A percentile compares a stretch with the other conserved stretches of the same genome.
Evolutionary conservation across 2,888 invertebrate genomes (phyloP).

Genomic region (Scaptomyza polygonia): DNA sequence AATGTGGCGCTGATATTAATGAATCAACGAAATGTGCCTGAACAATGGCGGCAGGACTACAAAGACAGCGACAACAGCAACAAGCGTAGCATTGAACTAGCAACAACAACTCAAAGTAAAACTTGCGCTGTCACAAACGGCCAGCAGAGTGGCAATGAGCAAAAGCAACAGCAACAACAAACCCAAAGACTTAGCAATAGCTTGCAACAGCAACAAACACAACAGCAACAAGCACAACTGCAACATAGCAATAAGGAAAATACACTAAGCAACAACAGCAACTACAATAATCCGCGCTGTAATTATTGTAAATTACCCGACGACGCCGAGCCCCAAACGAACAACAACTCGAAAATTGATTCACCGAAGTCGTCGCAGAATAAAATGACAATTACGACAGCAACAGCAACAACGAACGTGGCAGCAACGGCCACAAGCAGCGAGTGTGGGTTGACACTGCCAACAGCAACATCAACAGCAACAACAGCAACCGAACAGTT

Average conservation of each 20-base stretch:
- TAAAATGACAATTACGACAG: slow-evolving; percentile 78
- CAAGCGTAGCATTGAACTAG: slow-evolving; percentile 44
- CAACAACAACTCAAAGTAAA: slow-evolving; percentile 61
- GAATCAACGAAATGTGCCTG: slow-evolving; percentile 76
- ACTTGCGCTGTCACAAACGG: slow-evolving; percentile 73
- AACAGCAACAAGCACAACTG: slow-evolving; percentile 53
- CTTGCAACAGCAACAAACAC: slow-evolving; percentile 61
- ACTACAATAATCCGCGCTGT: slow-evolving; percentile 72
- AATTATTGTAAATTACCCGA: slow-evolving; percentile 80
- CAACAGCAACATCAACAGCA: slow-evolving; percentile 43
- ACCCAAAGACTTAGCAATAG: slow-evolving; percentile 83
- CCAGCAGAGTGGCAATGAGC: slow-evolving; percentile 74
- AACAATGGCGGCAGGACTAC: slow-evolving; percentile 77
- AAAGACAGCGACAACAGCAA: slow-evolving; percentile 62
- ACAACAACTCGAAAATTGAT: slow-evolving; percentile 75
- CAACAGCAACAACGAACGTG: slow-evolving; percentile 60
- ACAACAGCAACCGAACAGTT: slow-evolving; percentile 53
- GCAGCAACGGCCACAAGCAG: slow-evolving; percentile 62
- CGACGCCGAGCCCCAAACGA: slow-evolving; percentile 76
- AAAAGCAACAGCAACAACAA: slow-evolving; percentile 62
- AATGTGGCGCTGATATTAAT: slow-evolving; percentile 78
- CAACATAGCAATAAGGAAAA: slow-evolving; percentile 79
- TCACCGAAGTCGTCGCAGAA: slow-evolving; percentile 74
- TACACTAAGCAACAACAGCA: slow-evolving; percentile 66
- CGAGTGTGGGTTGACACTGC: slow-evolving; percentile 77